Base-by-base conservation (phyloP, 2,113 vertebrate species). In the Dromaius novaehollandiae region DNA sequence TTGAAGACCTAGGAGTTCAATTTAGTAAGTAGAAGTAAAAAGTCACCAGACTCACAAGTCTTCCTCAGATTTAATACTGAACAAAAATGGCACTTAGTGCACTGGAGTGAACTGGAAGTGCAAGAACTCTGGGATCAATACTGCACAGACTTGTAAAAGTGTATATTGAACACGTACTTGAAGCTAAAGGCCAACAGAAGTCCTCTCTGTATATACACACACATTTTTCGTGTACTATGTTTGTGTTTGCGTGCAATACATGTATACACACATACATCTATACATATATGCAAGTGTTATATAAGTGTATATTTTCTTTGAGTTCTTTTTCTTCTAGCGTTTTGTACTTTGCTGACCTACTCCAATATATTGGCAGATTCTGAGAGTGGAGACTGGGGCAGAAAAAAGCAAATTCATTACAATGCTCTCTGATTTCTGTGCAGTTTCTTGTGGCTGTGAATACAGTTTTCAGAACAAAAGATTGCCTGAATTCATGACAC, bases 61-160 rank as follows among this genome's bases (percentile, higher is more conserved):
- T 60, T 60, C n/a, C 4, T 75, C 16, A 80, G 44, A 69, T 80
- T 89, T 85, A 32, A 9, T 36, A 13, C 36, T 44, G 51, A 84
- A 40, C 1, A 20, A 46, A 68, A 88, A 74, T 20, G 4, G 13
- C 3, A 22, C 0, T 0, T 50, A 12, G 13, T 30, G 4, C 55
- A 25, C 14, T 55, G 21, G 40, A 36, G 50, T 3, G 4, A 75
- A 70, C 11, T 28, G 40, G 13, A 60, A 75, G 46, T 4, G 2
- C 7, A 75, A 38, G 38, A 78, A 70, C 1, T 38, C 10, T 81
- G 0, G 0, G 17, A 26, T 44, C 7, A 2, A 36, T 3, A 32
- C 11, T 63, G 11, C 11, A 77, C 83, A 82, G 40, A 24, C 28
- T 74, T 55, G 16, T 11, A 66, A 34, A 53, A 10, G 2, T 7